Base-by-base conservation (phyloP, 2,797 vertebrate genomes). In the Helarctos malayanus region DNA sequence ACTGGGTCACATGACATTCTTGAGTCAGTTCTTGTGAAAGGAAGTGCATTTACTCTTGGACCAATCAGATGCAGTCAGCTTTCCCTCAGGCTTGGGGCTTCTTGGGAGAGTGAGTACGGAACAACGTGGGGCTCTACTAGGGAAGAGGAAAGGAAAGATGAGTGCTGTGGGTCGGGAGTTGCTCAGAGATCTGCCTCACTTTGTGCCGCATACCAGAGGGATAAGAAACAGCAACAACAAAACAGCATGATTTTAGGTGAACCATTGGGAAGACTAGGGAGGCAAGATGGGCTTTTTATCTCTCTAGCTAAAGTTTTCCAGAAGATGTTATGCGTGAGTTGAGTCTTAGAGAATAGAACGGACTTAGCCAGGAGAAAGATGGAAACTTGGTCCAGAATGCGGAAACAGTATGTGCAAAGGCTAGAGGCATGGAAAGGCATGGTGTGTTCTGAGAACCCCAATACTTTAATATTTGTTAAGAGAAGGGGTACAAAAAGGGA, bases 1-100 rank as follows among this genome's bases (percentile, higher is more conserved):
- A 79, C 49, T 88, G n/a, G 29, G 21, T 93, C 83, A 97, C 59
- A 32, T 79, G 91, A 79, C 61, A 59, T 73, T 47, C 88, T 85
- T 68, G 88, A 96, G n/a, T 29, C 56, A 91, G 52, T 69, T 45
- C 49, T 63, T 38, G n/a, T 80, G 63, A 75, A 87, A 47, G 41
- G 21, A 92, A 79, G n/a, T 78, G 10, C n/a, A 78, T 73, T 38
- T 35, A 61, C 18, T 18, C 12, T 56, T 84, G 69, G 27, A n/a
- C 57, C 83, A 56, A 11, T 75, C 35, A 82, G 83, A 25, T 75
- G 0, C 15, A 15, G n/a, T 59, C 73, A 82, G 21, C 54, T 82
- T 73, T 73, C 45, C n/a, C 87, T 81, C 71, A 89, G 59, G 10
- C n/a, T 32, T 16, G 10, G 23, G 47, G 63, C 54, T 68, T 12